These are phyloP conservation scores for Anser cygnoides DNA, from an alignment of 2,113 vertebrate species.

Conservation along the genomic window DNA sequence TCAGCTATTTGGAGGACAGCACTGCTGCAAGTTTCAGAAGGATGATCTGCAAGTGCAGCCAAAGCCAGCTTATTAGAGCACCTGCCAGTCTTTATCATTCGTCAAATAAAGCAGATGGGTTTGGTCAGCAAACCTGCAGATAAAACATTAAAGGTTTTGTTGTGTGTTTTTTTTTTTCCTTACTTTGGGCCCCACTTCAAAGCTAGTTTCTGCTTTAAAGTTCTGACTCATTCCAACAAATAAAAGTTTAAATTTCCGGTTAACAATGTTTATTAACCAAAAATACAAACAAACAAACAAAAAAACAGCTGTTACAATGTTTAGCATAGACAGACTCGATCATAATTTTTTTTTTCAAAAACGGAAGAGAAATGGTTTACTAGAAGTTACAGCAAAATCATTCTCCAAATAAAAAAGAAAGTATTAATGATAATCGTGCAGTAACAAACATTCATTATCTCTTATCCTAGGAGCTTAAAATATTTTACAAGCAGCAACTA, in stretches of 20 bases:
- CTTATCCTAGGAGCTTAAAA: neutral
- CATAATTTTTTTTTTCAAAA: neutral
- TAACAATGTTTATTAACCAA: slow-evolving; percentile 29
- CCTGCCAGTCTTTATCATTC: slow-evolving; percentile 70
- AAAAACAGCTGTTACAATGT: neutral
- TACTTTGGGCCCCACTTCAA: slow-evolving; percentile 56
- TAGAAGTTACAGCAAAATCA: neutral
- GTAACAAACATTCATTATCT: neutral
- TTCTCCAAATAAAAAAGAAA: neutral
- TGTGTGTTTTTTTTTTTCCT: neutral
- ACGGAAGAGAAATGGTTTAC: neutral
- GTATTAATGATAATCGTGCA: neutral
- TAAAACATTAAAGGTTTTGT: slow-evolving; percentile 64
- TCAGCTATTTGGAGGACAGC: slow-evolving; percentile 30
- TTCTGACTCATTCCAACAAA: slow-evolving; percentile 45
- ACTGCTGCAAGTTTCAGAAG: slow-evolving; percentile 44
- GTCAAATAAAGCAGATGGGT: slow-evolving; percentile 67
- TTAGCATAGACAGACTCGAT: neutral
- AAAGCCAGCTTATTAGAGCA: slow-evolving; percentile 60
- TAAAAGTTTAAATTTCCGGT: slow-evolving; percentile 30
- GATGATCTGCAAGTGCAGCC: slow-evolving; percentile 48
- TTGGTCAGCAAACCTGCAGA: slow-evolving; percentile 60
- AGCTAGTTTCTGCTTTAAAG: slow-evolving; percentile 57
- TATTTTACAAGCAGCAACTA: neutral
- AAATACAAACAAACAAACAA: neutral